A percentile compares a stretch with the other conserved stretches of the same genome.
Conservation (phyloP, 2,888 invertebrate species). For the Clivina fossor region DNA sequence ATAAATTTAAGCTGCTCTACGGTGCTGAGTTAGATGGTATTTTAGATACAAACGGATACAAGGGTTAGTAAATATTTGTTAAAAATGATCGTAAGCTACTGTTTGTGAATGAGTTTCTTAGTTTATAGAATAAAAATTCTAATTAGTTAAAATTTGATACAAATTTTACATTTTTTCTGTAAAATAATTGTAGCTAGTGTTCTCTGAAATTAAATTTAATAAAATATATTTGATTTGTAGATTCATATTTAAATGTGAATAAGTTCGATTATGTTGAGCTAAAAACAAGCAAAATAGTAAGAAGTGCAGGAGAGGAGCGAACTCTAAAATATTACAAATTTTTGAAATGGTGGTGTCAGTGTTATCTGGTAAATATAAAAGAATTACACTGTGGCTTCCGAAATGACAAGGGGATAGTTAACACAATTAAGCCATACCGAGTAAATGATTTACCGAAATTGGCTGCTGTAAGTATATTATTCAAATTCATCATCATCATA, state of each 20-base stretch:
- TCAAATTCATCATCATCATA: too few relatives aligned
- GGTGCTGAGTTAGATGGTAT: slow-evolving; percentile 28
- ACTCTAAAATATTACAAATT: slow-evolving; percentile 18
- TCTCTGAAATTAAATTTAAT: too few relatives aligned
- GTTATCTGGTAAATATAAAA: slow-evolving; percentile 21
- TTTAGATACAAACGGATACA: slow-evolving; percentile 1
- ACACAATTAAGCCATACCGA: slow-evolving; percentile 7
- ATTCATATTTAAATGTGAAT: slow-evolving; percentile 9
- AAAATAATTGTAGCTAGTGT: too few relatives aligned
- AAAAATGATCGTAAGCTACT: too few relatives aligned
- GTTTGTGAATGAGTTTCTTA: too few relatives aligned
- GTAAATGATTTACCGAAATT: slow-evolving; percentile 24
- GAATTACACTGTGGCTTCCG: slow-evolving; percentile 25
- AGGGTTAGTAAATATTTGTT: slow-evolving; percentile 18
- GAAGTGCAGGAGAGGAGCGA: slow-evolving; percentile 9
- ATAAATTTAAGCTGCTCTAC: slow-evolving; percentile 9
- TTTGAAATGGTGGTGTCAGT: slow-evolving; percentile 28
- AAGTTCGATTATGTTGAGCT: slow-evolving; percentile 22
- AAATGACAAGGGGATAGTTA: slow-evolving; percentile 16
- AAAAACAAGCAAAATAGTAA: slow-evolving; percentile 23
- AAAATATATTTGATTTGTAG: slow-evolving; percentile 11
- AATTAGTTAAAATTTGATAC: too few relatives aligned
- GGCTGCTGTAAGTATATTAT: slow-evolving; percentile 24
- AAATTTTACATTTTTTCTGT: too few relatives aligned
- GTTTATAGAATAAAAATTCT: too few relatives aligned